Evolutionary conservation across 2,797 vertebrate species (phyloP).

Genomic region (Enteromius radiatus): DNA sequence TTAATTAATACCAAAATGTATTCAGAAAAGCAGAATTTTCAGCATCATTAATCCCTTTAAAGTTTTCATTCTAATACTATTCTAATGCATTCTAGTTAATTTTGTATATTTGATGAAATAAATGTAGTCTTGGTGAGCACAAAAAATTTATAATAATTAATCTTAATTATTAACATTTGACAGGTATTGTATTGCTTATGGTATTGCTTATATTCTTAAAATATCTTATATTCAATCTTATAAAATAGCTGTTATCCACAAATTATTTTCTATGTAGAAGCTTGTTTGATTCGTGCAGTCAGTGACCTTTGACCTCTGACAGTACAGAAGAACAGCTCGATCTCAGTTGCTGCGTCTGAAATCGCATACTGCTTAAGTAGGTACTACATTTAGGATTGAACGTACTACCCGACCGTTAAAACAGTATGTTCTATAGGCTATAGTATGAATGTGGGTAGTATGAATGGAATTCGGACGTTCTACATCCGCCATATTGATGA

Average conservation of each 20-base stretch:
- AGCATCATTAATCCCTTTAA: neutral
- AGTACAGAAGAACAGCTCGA: neutral
- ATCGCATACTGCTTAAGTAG: too few relatives aligned
- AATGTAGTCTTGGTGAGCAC: neutral
- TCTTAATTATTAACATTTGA: neutral
- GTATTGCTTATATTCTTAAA: too few relatives aligned
- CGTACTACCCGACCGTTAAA: too few relatives aligned
- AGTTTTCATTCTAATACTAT: neutral
- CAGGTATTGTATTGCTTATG: neutral
- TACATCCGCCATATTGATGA: too few relatives aligned
- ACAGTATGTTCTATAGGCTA: too few relatives aligned
- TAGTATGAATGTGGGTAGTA: too few relatives aligned
- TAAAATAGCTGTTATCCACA: neutral
- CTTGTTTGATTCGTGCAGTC: conserved; percentile 8
- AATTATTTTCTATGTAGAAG: conserved; percentile 2
- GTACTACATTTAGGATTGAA: too few relatives aligned
- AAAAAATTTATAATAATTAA: neutral
- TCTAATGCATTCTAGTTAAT: neutral
- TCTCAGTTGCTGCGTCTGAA: too few relatives aligned
- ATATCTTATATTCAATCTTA: too few relatives aligned
- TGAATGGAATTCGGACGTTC: too few relatives aligned
- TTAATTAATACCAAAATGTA: too few relatives aligned
- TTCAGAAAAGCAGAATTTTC: neutral
- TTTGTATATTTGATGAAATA: neutral
- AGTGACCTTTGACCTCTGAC: conserved; percentile 20